phyloP scores from a whole-genome alignment of 2,888 invertebrate species.

The Himalopsyche kuldschensis region DNA sequence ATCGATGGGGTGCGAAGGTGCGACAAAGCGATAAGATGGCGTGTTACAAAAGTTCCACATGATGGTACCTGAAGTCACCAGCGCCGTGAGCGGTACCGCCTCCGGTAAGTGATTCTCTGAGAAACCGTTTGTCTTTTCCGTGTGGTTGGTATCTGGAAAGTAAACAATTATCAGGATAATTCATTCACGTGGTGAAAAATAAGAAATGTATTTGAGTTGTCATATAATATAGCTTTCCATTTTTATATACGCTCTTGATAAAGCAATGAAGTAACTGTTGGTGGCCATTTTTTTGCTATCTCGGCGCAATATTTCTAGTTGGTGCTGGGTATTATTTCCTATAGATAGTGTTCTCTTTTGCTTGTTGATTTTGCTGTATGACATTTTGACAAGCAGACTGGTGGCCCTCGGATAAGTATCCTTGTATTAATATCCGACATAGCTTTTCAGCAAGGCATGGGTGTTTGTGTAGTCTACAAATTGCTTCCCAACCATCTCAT shows the following conservation, averaged over 20 bases:
- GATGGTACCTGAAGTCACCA: constrained; percentile 33
- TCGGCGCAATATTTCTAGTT: not conserved
- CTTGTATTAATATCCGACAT: too few species aligned
- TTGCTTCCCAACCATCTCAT: too few species aligned
- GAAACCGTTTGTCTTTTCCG: constrained; percentile 32
- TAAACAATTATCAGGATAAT: not conserved
- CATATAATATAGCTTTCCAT: not conserved
- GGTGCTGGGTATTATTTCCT: not conserved
- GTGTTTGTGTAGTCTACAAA: too few species aligned
- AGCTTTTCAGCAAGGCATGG: too few species aligned
- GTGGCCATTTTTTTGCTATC: not conserved
- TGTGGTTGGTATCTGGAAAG: constrained; percentile 23
- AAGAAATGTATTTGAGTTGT: too few species aligned
- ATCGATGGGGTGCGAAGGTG: not conserved
- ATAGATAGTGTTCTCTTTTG: too few species aligned
- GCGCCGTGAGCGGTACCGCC: constrained; percentile 22
- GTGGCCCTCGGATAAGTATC: too few species aligned
- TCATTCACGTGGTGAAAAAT: not conserved
- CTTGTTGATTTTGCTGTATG: too few species aligned
- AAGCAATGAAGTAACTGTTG: not conserved
- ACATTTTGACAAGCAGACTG: too few species aligned
- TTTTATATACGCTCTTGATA: not conserved
- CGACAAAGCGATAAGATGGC: constrained; percentile 13
- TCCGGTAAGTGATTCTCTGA: constrained; percentile 15
- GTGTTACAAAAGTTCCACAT: constrained; percentile 29